Percentiles rank a stretch among this genome's conserved stretches.
These are phyloP conservation scores for Melieria crassipennis DNA, from an alignment of 2,888 invertebrate genomes.

Conservation along the genomic window DNA sequence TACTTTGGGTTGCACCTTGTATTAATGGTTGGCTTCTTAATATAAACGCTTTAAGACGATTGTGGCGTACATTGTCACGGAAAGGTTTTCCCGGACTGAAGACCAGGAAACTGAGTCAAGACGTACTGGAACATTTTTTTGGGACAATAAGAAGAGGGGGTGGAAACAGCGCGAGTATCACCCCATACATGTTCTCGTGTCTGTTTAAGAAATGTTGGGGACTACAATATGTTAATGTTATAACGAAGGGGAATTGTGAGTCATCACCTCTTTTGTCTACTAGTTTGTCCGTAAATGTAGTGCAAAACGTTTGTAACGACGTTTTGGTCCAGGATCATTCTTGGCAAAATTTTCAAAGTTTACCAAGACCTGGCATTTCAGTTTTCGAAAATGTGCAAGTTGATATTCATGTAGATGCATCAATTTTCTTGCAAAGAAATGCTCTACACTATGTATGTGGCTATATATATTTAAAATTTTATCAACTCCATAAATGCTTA, in stretches of 20 bases:
- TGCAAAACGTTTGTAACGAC: too few species aligned
- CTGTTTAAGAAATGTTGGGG: slow-evolving; percentile 29
- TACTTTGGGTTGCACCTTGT: too few species aligned
- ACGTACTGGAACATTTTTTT: too few species aligned
- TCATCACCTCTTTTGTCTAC: background rate
- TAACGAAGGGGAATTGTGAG: slow-evolving; percentile 24
- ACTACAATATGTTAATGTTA: slow-evolving; percentile 15
- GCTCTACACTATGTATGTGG: slow-evolving; percentile 29
- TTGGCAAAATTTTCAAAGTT: slow-evolving; percentile 15
- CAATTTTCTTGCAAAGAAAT: background rate
- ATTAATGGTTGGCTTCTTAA: background rate
- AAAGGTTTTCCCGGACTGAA: background rate
- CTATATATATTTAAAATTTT: slow-evolving; percentile 28
- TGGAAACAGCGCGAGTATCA: slow-evolving; percentile 11
- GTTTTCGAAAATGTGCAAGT: background rate
- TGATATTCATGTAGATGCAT: background rate
- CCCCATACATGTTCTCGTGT: slow-evolving; percentile 17
- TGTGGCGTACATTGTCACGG: background rate
- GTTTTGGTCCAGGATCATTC: background rate
- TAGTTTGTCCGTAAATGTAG: too few species aligned
- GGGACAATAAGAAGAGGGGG: background rate
- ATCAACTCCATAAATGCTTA: slow-evolving; percentile 17
- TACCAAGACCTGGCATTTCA: background rate
- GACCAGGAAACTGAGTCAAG: too few species aligned
- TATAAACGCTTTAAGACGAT: slow-evolving; percentile 1